Conservation (phyloP, 2,888 invertebrate species). For the Metallyticus violacea region DNA sequence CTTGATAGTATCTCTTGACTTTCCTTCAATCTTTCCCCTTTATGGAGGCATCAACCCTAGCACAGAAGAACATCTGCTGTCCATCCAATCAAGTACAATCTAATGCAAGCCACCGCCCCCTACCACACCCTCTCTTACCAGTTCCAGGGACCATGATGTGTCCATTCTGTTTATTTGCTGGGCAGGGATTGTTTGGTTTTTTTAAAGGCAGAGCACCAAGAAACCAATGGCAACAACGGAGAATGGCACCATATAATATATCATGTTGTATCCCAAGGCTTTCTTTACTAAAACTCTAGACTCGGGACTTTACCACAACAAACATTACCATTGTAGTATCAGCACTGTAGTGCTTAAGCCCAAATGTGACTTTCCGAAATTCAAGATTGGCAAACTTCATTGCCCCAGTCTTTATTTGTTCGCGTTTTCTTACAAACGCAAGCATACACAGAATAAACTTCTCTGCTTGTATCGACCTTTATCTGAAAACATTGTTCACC, state of each 20-base stretch:
- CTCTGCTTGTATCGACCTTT: no score
- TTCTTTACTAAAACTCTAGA: background rate
- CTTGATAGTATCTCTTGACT: background rate
- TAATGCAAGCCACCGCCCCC: background rate
- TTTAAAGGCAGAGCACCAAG: background rate
- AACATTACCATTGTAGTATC: no score
- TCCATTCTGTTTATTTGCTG: background rate
- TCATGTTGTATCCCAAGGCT: background rate
- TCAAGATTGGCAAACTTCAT: no score
- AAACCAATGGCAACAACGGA: background rate
- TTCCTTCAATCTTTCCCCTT: background rate
- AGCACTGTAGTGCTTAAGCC: no score
- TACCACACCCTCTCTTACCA: background rate
- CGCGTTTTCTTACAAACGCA: no score
- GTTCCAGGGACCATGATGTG: background rate
- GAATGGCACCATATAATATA: background rate
- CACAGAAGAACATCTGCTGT: constrained; percentile 8
- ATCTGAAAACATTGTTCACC: no score
- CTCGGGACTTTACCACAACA: no score
- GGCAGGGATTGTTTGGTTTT: background rate
- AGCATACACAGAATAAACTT: no score
- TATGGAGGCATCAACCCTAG: background rate
- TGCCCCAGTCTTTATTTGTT: no score
- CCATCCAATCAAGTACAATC: constrained; percentile 22
- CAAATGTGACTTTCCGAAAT: no score